These are phyloP conservation scores for Trialeurodes vaporariorum DNA, from an alignment of 1,140 invertebrate species.

Conservation along the genomic window DNA sequence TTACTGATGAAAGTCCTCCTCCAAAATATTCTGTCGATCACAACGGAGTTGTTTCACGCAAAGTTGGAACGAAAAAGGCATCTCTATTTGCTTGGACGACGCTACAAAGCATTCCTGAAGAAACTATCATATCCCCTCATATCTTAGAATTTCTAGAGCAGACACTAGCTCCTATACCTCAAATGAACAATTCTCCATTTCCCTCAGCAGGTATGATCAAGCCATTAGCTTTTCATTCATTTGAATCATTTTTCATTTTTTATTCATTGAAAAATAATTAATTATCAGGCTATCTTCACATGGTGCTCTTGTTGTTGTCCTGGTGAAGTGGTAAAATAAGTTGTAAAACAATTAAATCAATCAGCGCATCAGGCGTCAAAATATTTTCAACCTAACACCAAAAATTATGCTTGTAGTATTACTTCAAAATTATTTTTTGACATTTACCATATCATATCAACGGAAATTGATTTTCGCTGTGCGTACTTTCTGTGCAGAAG, in stretches of 20 bases:
- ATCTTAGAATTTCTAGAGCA: conserved; percentile 91
- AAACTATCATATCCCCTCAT: conserved; percentile 88
- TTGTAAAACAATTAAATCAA: too few relatives aligned
- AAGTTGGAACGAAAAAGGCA: conserved; percentile 62
- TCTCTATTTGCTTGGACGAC: conserved; percentile 92
- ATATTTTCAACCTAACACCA: too few relatives aligned
- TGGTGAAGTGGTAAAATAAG: too few relatives aligned
- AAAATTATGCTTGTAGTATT: too few relatives aligned
- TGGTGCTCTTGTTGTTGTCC: too few relatives aligned
- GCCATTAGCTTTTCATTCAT: too few relatives aligned
- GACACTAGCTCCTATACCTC: conserved; percentile 81
- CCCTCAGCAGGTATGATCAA: conserved; percentile 10
- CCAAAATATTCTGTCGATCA: conserved; percentile 25
- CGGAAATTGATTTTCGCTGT: neutral
- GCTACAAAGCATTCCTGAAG: conserved; percentile 88
- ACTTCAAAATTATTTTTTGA: too few relatives aligned
- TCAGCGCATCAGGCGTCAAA: too few relatives aligned
- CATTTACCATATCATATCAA: too few relatives aligned
- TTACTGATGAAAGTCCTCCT: conserved; percentile 45
- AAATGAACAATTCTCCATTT: conserved; percentile 17
- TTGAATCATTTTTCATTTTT: too few relatives aligned
- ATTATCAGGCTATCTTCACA: too few relatives aligned
- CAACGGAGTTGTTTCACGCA: conserved; percentile 19
- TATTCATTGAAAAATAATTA: too few relatives aligned
- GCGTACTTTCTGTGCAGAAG: neutral